Evolutionary conservation across 1,140 invertebrate genomes (phyloP).

Genomic region (Pantala flavescens): DNA sequence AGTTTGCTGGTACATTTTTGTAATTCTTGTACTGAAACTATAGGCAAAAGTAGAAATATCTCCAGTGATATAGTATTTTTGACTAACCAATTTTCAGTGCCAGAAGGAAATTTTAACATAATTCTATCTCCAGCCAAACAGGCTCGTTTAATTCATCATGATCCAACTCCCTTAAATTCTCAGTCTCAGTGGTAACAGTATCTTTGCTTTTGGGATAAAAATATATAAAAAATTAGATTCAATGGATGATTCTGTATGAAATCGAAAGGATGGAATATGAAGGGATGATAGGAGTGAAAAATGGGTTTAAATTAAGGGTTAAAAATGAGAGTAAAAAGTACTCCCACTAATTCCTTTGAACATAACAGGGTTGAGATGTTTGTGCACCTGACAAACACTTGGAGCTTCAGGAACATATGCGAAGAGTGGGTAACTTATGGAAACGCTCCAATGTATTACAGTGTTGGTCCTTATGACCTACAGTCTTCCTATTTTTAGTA

Average conservation of each 20-base stretch:
- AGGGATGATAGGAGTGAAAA: neutral
- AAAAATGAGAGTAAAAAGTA: neutral
- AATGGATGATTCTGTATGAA: slow-evolving; percentile 4
- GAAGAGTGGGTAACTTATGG: slow-evolving; percentile 5
- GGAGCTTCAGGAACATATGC: slow-evolving; percentile 3
- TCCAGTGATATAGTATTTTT: neutral
- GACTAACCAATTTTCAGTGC: neutral
- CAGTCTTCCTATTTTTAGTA: neutral
- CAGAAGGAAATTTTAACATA: neutral
- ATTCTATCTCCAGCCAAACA: neutral
- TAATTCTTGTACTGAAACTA: no score
- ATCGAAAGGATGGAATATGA: neutral
- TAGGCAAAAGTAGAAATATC: no score
- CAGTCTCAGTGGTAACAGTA: slow-evolving; percentile 5
- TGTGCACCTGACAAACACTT: slow-evolving; percentile 4
- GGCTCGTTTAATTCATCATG: neutral
- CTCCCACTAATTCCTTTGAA: neutral
- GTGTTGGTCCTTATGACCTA: neutral
- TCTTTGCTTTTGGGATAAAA: neutral
- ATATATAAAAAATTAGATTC: slow-evolving; percentile 9
- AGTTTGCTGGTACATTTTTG: no score
- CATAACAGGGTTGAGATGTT: neutral
- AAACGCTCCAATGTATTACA: slow-evolving; percentile 3
- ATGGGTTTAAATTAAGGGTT: neutral
- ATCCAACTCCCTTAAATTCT: neutral